A percentile compares a stretch with the other conserved stretches of the same genome.
Evolutionary conservation across 92 coral and sea anemone genomes (phyloP).

Genomic region (Heteractis magnifica): DNA sequence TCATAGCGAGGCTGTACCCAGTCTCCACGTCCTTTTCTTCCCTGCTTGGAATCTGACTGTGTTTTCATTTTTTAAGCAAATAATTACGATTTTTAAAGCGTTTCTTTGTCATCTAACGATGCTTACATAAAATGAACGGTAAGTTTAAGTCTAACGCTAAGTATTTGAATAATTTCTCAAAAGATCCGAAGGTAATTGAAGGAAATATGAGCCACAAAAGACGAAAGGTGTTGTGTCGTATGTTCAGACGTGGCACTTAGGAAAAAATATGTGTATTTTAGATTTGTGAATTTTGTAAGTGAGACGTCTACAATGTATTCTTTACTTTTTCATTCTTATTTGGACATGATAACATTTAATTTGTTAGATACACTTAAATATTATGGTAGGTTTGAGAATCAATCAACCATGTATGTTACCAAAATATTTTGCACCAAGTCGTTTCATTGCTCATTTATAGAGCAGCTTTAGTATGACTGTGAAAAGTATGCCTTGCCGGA

Average conservation of each 20-base stretch:
- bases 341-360: neutral
- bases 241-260: neutral
- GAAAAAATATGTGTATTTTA: neutral
- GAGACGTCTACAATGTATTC: neutral
- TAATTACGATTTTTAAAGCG: neutral
- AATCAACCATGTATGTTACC: too few species aligned
- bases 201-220: neutral
- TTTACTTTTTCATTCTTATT: neutral
- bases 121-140: conserved; percentile 89
- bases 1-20: conserved; percentile 20
- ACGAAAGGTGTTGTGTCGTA: neutral
- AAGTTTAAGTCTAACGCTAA: conserved; percentile 20
- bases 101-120: conserved; percentile 28
- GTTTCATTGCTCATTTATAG: too few species aligned
- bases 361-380: neutral
- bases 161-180: neutral
- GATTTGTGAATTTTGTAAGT: neutral
- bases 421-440: too few species aligned
- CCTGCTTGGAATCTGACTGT: neutral
- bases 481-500: too few species aligned
- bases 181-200: neutral
- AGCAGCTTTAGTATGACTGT: too few species aligned
- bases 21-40: conserved; percentile 8
- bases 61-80: neutral
- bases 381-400: too few species aligned